These are phyloP conservation scores for Alces alces DNA, from an alignment of 2,113 vertebrate species.

Conservation along the genomic window DNA sequence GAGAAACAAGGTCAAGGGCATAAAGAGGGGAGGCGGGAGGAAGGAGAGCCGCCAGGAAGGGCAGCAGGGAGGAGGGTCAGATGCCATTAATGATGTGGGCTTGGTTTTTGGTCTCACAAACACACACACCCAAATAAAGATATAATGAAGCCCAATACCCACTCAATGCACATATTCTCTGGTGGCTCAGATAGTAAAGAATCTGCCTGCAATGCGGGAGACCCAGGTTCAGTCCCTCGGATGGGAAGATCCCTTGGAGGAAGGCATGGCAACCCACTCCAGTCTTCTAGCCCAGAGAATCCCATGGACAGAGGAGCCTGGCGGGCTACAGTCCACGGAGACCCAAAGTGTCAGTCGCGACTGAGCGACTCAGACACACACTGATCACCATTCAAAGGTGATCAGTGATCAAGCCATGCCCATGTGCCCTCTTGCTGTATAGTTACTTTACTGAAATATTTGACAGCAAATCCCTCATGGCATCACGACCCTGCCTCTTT, in stretches of 20 bases:
- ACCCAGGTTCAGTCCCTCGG: background rate
- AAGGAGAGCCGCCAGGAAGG: accelerated
- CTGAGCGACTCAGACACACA: background rate
- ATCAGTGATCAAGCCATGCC: background rate
- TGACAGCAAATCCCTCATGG: too few species aligned
- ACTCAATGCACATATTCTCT: background rate
- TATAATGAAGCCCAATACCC: background rate
- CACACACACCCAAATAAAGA: background rate
- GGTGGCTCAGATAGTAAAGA: background rate
- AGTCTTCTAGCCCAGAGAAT: background rate
- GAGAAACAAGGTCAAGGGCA: background rate
- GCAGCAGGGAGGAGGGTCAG: too few species aligned
- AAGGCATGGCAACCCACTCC: background rate
- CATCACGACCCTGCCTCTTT: accelerated
- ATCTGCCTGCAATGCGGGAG: background rate
- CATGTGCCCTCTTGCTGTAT: background rate
- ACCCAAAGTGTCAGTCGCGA: background rate
- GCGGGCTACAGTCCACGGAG: background rate
- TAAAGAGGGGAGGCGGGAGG: background rate
- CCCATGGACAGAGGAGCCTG: background rate
- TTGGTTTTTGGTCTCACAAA: background rate
- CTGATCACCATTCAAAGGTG: background rate
- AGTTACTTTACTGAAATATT: background rate
- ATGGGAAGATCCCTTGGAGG: background rate
- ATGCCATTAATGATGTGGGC: background rate